Conservation (phyloP, 2,888 invertebrate species). For the Creontiades dilutus region DNA sequence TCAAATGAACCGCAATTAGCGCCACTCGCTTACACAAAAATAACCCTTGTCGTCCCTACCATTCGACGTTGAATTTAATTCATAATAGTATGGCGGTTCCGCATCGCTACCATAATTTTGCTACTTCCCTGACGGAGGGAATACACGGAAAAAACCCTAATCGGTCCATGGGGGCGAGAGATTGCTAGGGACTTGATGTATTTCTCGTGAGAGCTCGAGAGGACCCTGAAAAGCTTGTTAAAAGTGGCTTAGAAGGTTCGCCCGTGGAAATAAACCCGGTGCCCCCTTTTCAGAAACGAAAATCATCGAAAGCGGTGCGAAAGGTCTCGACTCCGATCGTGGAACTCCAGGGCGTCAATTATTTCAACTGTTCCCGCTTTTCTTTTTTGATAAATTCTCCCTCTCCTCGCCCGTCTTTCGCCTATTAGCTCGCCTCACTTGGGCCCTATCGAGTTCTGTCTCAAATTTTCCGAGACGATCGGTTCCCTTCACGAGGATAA, state of each 20-base stretch:
- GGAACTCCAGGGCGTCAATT: neutral
- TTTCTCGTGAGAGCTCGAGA: neutral
- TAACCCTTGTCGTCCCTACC: too few species aligned
- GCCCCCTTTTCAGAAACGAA: neutral
- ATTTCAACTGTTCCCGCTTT: constrained; percentile 11
- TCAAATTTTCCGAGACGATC: neutral
- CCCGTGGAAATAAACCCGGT: neutral
- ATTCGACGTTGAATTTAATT: too few species aligned
- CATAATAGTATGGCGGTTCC: too few species aligned
- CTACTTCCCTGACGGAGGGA: too few species aligned
- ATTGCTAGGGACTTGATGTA: neutral
- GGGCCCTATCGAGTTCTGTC: too few species aligned
- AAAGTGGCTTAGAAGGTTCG: neutral
- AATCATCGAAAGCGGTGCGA: neutral
- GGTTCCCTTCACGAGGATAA: neutral
- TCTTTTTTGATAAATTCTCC: neutral
- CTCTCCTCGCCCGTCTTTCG: neutral
- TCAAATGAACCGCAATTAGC: too few species aligned
- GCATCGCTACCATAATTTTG: too few species aligned
- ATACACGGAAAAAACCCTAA: neutral
- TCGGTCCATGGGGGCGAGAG: neutral
- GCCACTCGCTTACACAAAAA: too few species aligned
- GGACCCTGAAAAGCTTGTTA: neutral
- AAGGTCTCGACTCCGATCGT: neutral
- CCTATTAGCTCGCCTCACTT: neutral